These are phyloP conservation scores for Hyposoter didymator DNA, from an alignment of 2,888 invertebrate species.

Conservation along the genomic window DNA sequence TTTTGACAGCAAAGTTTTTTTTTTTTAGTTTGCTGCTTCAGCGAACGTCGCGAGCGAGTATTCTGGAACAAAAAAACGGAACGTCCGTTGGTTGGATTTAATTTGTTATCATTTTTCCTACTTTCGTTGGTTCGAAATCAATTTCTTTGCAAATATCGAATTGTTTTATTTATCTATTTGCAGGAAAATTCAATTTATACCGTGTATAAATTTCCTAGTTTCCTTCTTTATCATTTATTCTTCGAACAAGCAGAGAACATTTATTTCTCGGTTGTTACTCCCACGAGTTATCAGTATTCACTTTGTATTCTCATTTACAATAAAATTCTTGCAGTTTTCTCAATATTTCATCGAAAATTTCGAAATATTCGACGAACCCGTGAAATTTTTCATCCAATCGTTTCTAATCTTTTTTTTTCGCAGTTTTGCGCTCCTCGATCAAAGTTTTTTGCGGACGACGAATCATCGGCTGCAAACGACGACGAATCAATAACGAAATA, in stretches of 20 bases:
- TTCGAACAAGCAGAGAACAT: not conserved
- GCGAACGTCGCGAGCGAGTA: not conserved
- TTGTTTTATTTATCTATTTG: conserved; percentile 20
- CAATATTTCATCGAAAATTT: too few species aligned
- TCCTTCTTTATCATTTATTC: not conserved
- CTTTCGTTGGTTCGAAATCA: not conserved
- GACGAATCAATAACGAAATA: too few species aligned
- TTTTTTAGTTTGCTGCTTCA: not conserved
- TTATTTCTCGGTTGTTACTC: not conserved
- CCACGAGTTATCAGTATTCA: not conserved
- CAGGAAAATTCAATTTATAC: conserved; percentile 31
- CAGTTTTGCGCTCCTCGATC: not conserved
- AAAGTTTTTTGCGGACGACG: too few species aligned
- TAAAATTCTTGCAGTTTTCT: not conserved
- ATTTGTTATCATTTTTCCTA: not conserved
- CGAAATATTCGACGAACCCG: not conserved
- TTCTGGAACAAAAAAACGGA: not conserved
- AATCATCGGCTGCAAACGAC: too few species aligned
- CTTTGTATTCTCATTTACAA: conserved; percentile 1
- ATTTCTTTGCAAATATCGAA: not conserved
- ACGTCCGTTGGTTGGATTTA: not conserved
- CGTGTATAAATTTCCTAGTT: conserved; percentile 28
- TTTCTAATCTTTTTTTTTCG: not conserved
- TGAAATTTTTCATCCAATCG: not conserved
- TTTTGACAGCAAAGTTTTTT: not conserved